These are phyloP conservation scores for Taphrorychus bicolor DNA, from an alignment of 2,888 invertebrate genomes.

Conservation along the genomic window DNA sequence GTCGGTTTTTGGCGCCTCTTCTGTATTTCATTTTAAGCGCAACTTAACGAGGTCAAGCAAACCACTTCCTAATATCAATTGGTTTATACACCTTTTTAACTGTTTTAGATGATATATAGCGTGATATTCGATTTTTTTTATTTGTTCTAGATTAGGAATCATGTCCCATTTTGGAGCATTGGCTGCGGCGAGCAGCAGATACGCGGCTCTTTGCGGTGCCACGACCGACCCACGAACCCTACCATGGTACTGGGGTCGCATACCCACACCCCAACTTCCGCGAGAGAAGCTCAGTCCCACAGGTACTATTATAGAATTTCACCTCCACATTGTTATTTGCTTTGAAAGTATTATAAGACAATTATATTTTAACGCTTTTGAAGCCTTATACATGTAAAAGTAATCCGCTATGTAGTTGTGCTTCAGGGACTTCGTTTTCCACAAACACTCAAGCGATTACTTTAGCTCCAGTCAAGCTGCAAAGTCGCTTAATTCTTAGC, in stretches of 20 bases:
- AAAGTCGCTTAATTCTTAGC: constrained; percentile 7
- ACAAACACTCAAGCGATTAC: constrained; percentile 9
- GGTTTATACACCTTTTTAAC: neutral
- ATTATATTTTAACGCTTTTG: neutral
- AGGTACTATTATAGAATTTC: constrained; percentile 62
- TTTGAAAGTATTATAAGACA: neutral
- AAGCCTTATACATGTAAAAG: neutral
- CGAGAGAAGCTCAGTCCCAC: constrained; percentile 68
- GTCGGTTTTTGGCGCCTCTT: constrained; percentile 10
- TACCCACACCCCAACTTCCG: constrained; percentile 62
- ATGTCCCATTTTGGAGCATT: constrained; percentile 84
- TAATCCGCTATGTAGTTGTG: neutral
- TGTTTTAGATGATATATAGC: neutral
- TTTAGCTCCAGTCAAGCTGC: neutral
- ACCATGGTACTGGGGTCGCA: constrained; percentile 73
- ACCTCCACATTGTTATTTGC: no score
- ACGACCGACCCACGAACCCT: constrained; percentile 59
- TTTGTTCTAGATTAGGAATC: constrained; percentile 74
- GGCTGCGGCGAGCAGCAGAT: constrained; percentile 66
- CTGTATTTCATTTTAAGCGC: neutral
- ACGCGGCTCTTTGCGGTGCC: constrained; percentile 70
- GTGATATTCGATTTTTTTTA: neutral
- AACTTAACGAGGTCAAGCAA: neutral
- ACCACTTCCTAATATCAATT: neutral
- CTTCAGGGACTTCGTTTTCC: neutral